Base-by-base conservation (phyloP, 1,140 invertebrate species). In the Micrasema minimum region DNA sequence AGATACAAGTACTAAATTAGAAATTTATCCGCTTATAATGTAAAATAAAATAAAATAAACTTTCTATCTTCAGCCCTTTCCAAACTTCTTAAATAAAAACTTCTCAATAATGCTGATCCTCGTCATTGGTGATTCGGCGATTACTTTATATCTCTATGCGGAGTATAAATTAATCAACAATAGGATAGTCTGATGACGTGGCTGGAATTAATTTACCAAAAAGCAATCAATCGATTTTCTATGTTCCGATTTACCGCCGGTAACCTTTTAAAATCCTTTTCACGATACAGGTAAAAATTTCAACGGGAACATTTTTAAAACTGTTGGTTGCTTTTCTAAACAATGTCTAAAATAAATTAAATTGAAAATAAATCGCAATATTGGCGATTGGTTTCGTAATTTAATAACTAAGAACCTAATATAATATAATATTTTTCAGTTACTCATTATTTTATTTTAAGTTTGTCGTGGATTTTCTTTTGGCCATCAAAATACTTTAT, bases 1-100 rank as follows among this genome's bases (percentile, higher is more conserved):
- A 46, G n/a, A 64, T 18, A 64, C 45, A 23, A 41, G 23, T 69
- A 43, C 57, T 72, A 68, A 72, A 51, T 65, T 51, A 69, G 61
- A 62, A 14, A 35, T 65, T 66, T 41, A 66, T 53, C 66, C 59
- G 72, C 67, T 74, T 74, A 66, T 64, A 61, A 70, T 74, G 51
- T 73, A 67, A 73, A 69, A 69, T 65, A 66, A n/a, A 55, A 69
- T 55, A 53, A 53, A 69, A 66, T 31, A 7, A 31, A 31, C 46
- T 64, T 64, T 73, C 72, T 69, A 41, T 50, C 71, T 72, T 69
- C 71, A 68, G 37, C 41, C 50, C 66, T 67, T n/a, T 43, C 23
- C 43, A 7, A 45, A 45, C 22, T 46, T 46, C 12, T 37, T 38
- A n/a, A 37, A 35, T 41, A 18, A 22, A 61, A 61, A 61, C 53